Evolutionary conservation across 2,888 invertebrate genomes (phyloP).

Genomic region (Oasisia sp.): DNA sequence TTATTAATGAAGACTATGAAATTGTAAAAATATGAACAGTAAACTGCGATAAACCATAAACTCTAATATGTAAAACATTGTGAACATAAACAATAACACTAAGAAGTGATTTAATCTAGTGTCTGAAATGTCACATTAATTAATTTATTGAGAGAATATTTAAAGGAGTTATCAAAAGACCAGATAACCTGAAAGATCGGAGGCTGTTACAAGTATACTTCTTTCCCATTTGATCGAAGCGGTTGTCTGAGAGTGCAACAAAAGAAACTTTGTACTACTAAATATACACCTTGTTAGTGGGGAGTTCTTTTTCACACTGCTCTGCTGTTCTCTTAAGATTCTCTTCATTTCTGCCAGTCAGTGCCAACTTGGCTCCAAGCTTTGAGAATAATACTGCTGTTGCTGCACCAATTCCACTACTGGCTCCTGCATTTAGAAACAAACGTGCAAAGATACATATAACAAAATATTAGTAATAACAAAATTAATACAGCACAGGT

Average conservation of each 20-base stretch:
- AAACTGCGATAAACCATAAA: background rate
- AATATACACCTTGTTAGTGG: slow-evolving; percentile 13
- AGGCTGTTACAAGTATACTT: too few species aligned
- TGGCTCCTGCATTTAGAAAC: slow-evolving; percentile 53
- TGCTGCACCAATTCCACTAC: slow-evolving; percentile 64
- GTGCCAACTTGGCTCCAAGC: slow-evolving; percentile 57
- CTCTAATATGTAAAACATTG: background rate
- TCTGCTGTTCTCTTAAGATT: slow-evolving; percentile 53
- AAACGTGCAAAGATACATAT: background rate
- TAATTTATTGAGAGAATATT: too few species aligned
- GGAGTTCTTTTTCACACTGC: slow-evolving; percentile 47
- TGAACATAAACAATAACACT: background rate
- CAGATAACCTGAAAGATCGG: too few species aligned
- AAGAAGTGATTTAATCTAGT: background rate
- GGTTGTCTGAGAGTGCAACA: too few species aligned
- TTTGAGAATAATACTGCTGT: slow-evolving; percentile 61
- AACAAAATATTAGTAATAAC: background rate
- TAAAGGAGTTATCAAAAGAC: too few species aligned
- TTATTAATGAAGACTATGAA: background rate
- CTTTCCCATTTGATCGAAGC: too few species aligned
- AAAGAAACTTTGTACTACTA: background rate
- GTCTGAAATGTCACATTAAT: too few species aligned
- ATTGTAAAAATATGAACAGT: background rate
- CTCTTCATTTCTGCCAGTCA: slow-evolving; percentile 61
- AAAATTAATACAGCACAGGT: background rate